Base-by-base conservation (phyloP, 2,797 vertebrate species). In the Microhierax caerulescens region DNA sequence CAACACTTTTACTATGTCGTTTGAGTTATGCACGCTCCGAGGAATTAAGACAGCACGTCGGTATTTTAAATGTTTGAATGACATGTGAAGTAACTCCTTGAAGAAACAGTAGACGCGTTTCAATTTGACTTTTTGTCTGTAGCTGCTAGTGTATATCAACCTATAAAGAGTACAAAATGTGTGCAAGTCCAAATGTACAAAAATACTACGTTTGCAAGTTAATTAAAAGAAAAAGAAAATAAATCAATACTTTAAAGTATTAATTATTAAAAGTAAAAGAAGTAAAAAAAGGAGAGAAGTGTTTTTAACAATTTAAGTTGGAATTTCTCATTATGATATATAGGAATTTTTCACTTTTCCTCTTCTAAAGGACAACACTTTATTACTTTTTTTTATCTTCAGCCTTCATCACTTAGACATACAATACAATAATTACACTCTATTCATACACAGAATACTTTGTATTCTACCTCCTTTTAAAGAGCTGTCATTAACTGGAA, bases 21-120 rank as follows among this genome's bases (percentile, higher is more conserved):
- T 90, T 94, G 65, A 92, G 30, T 78, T 84, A 88, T 30, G 70
- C 10, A 30, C 19, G 54, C 63, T 94, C n/a, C 17, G 93, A 94
- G 45, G 69, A 96, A 93, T 89, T 90, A 93, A 96, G 45, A 32
- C 4, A 5, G 81, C 47, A 43, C 54, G 92, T 89, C 20, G 28
- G 8, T 88, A 74, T 85, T 96, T 84, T 56, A 60, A 94, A 78
- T 96, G 56, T 82, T 97, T 94, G 95, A 96, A 86, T 59, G 36
- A 59, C 80, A 89, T 61, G 54, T 93, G 63, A 95, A 95, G 84
- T 89, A 94, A 83, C 25, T 64, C 63, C 54, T 90, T 93, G 60
- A 96, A 96, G 94, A 94, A 90, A 84, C 5, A 89, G 51, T 57
- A 78, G 32, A 36, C 94, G 56, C 72, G 69, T 86, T 97, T 96